Conservation (phyloP, 2,113 vertebrate genomes). For the Petrocephalus zakoni region DNA sequence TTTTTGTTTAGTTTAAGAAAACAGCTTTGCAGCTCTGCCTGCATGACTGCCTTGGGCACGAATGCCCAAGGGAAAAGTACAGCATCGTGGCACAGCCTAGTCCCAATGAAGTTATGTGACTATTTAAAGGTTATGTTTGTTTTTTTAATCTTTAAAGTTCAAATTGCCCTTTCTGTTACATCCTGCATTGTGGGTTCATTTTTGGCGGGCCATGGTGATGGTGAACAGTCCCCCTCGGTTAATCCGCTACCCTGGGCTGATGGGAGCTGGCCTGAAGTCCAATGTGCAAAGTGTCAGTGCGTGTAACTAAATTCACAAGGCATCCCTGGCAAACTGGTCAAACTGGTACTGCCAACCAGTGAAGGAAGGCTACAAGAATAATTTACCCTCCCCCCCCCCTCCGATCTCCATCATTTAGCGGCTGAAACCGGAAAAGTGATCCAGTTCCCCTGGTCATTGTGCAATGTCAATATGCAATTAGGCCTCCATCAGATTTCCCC, state of each 20-base stretch:
- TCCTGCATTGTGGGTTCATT: not conserved
- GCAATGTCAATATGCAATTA: slow-evolving; percentile 70
- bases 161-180: not conserved
- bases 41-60: not conserved
- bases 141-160: not conserved
- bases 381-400: slow-evolving; percentile 33
- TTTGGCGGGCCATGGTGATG: not conserved
- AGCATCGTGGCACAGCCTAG: not conserved
- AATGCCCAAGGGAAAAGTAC: not conserved
- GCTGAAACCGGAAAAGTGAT: slow-evolving; percentile 47
- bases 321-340: not conserved
- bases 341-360: not conserved
- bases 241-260: not conserved
- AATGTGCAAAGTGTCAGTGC: not conserved
- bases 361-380: not conserved
- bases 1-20: not conserved
- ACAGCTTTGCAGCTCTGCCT: not conserved
- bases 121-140: not conserved
- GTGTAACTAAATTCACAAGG: not conserved
- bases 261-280: not conserved
- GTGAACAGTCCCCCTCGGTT: not conserved
- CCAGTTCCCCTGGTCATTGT: slow-evolving; percentile 43
- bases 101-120: not conserved
- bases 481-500: slow-evolving; percentile 51
- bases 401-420: slow-evolving; percentile 31